Base-by-base conservation (phyloP, 37 sponge, comb jelly and placozoan genomes). In the Sycon ciliatum region DNA sequence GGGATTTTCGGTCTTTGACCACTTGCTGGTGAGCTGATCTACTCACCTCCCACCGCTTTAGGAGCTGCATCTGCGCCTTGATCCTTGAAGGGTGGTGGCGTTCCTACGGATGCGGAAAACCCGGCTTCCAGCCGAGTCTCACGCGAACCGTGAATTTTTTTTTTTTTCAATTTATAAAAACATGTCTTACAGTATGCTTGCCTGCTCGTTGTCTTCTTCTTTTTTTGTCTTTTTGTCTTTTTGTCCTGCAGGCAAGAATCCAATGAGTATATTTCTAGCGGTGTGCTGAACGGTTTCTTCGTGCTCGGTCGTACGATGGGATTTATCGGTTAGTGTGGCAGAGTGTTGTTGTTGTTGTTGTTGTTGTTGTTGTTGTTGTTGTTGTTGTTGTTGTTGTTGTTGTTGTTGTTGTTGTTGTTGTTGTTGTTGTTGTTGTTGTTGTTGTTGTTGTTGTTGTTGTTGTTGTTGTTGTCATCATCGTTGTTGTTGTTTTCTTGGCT, bases 231-330 rank as follows among this genome's bases (percentile, higher is more conserved):
- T 9, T 32, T 78, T 34, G 65, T 38, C 61, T 57, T 61, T 34
- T 16, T 26, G 57, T 6, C 31, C 22, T 66, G 54, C 65, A 89
- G 83, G 22, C 91, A 95, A 77, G 96, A 95, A 57, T 84, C 83
- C 55, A 39, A 65, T 58, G 96, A 95, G 67, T 84, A 84, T 36
- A 80, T 95, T 32, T 91, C 90, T 28, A 90, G 82, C 31, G 96
- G 96, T 24, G 55, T 80, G 20, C 81, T 95, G 32, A 95, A 95
- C 76, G 96, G 91, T 18, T 76, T 95, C 29, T 95, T 95, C 82
- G 96, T 95, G 37, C 68, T 90, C 22, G 96, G 96, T 27, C 71
- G 96, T 32, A 90, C 85, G 3, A 87, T 90, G 46, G 96, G 96
- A 7, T 87, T 90, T 38, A 95, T 95, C 53, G 96, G 93, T 87